Evolutionary conservation across 1,140 invertebrate species (phyloP).

Genomic region (Asbolus verrucosus): DNA sequence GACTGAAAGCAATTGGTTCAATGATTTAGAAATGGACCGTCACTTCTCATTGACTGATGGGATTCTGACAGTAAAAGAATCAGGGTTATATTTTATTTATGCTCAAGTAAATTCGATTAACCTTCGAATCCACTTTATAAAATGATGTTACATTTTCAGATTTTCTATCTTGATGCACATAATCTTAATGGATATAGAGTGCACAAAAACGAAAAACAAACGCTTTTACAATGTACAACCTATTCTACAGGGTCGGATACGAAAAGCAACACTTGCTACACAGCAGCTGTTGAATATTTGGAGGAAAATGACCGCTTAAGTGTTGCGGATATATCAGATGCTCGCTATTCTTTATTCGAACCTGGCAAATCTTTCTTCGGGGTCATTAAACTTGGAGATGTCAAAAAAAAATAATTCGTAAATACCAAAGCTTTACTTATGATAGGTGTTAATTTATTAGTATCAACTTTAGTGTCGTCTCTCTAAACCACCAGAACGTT

Average conservation of each 20-base stretch:
- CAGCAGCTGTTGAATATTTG: slow-evolving; percentile 75
- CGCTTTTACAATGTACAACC: slow-evolving; percentile 72
- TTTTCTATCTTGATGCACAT: slow-evolving; percentile 75
- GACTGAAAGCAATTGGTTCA: slow-evolving; percentile 67
- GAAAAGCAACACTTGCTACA: slow-evolving; percentile 77
- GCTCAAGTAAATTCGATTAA: slow-evolving; percentile 67
- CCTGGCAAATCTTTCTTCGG: slow-evolving; percentile 84
- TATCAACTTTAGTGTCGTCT: too few relatives aligned
- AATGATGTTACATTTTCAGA: slow-evolving; percentile 61
- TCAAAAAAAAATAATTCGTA: slow-evolving; percentile 55
- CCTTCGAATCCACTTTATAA: background rate
- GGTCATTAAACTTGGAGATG: slow-evolving; percentile 77
- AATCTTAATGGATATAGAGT: slow-evolving; percentile 74
- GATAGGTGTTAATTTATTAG: slow-evolving; percentile 29
- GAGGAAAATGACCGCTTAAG: slow-evolving; percentile 73
- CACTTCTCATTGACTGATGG: slow-evolving; percentile 66
- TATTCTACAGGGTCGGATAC: slow-evolving; percentile 63
- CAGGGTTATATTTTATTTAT: slow-evolving; percentile 76
- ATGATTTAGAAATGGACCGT: slow-evolving; percentile 62
- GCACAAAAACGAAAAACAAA: slow-evolving; percentile 66
- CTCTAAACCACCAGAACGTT: too few relatives aligned
- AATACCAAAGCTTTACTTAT: too few relatives aligned
- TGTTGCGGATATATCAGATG: slow-evolving; percentile 75
- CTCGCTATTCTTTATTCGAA: slow-evolving; percentile 77
- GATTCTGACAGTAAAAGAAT: slow-evolving; percentile 68